Evolutionary conservation across 2,797 vertebrate genomes (phyloP).

Genomic region (Mallotus villosus): DNA sequence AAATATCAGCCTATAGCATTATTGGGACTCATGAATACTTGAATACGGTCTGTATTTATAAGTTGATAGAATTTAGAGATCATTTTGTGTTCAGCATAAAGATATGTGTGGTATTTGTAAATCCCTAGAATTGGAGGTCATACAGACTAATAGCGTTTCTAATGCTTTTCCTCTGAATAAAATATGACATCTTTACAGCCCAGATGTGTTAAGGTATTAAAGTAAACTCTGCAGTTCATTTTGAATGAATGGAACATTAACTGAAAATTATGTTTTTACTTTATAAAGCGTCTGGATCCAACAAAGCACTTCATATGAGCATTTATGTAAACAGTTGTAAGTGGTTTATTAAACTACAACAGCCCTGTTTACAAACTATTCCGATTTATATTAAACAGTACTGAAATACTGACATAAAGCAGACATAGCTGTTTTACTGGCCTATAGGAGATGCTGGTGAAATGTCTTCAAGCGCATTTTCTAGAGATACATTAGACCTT

Average conservation of each 20-base stretch:
- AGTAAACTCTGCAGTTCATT: conserved; percentile 52
- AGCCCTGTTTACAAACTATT: conserved; percentile 27
- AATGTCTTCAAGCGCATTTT: background rate
- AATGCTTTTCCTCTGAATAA: conserved; percentile 70
- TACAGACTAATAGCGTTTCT: conserved; percentile 69
- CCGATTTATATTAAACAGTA: background rate
- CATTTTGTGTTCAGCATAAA: conserved; percentile 68
- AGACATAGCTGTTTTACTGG: background rate
- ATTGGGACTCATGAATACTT: conserved; percentile 73
- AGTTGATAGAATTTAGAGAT: conserved; percentile 78
- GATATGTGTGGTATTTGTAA: conserved; percentile 70
- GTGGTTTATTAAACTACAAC: conserved; percentile 20
- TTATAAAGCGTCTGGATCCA: conserved; percentile 15
- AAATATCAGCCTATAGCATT: conserved; percentile 81
- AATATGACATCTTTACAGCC: conserved; percentile 67
- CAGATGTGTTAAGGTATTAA: conserved; percentile 53
- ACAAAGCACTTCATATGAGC: conserved; percentile 9
- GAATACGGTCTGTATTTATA: conserved; percentile 73
- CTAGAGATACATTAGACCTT: background rate
- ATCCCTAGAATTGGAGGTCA: conserved; percentile 71
- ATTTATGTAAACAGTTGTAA: conserved; percentile 34
- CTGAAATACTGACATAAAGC: background rate
- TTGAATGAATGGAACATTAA: conserved; percentile 45
- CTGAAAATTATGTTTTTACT: conserved; percentile 44
- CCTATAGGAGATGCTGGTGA: background rate